Conservation (phyloP, 2,113 vertebrate species). For the Cichladusa arquata region DNA sequence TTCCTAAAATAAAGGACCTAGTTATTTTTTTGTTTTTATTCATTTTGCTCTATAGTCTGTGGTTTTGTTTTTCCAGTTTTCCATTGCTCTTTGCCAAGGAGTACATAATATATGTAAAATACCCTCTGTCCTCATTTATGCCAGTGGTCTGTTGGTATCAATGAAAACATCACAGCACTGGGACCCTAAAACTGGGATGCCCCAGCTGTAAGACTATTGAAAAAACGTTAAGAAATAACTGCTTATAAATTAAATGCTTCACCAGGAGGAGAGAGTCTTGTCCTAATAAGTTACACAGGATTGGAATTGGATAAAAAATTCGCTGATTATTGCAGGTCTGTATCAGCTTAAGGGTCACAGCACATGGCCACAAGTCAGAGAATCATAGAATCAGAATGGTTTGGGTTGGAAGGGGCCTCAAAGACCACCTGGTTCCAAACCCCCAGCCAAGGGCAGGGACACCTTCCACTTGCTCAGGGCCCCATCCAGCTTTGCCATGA, state of each 20-base stretch:
- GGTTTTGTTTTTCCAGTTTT: not conserved
- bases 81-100: not conserved
- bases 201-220: not conserved
- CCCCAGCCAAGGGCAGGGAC: not conserved
- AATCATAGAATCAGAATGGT: not conserved
- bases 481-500: not conserved
- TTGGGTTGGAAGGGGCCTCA: not conserved
- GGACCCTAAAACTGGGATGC: not conserved
- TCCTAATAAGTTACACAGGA: not conserved
- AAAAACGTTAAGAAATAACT: not conserved
- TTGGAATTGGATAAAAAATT: not conserved
- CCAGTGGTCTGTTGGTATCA: not conserved
- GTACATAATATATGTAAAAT: not conserved
- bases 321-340: not conserved
- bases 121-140: not conserved
- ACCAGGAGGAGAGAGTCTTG: not conserved
- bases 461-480: not conserved
- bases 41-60: not conserved
- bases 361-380: not conserved
- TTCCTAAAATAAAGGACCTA: conserved; percentile 7
- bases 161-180: not conserved
- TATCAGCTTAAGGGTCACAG: not conserved
- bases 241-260: not conserved
- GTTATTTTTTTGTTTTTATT: not conserved
- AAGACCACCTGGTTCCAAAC: not conserved